Conservation (phyloP, 2,888 invertebrate species). For the Zele albiditarsus region DNA sequence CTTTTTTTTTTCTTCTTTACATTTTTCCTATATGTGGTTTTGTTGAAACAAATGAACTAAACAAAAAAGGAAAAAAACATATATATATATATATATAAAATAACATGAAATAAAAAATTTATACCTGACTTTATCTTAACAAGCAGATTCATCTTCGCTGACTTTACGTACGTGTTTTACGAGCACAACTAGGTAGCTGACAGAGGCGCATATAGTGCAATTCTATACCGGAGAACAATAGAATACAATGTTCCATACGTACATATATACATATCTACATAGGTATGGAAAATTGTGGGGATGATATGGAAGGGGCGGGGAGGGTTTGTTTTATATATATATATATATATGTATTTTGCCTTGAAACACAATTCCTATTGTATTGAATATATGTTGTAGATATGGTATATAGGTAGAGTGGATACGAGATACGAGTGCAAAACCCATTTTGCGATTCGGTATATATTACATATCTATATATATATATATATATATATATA, state of each 20-base stretch:
- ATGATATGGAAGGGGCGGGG: neutral
- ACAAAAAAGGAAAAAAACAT: neutral
- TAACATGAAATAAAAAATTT: neutral
- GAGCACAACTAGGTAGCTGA: slow-evolving; percentile 10
- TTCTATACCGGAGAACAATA: slow-evolving; percentile 12
- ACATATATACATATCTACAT: neutral
- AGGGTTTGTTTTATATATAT: no score
- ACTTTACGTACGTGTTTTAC: slow-evolving; percentile 20
- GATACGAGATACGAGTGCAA: slow-evolving; percentile 1
- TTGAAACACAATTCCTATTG: slow-evolving; percentile 18
- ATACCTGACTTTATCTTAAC: neutral
- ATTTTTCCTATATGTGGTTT: neutral
- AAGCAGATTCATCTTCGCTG: slow-evolving; percentile 8
- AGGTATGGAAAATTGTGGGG: no score
- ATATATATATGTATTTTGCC: neutral
- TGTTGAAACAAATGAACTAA: neutral
- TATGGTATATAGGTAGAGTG: neutral
- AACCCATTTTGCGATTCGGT: slow-evolving; percentile 6
- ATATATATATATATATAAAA: neutral
- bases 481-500: neutral
- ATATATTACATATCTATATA: neutral
- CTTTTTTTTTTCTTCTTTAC: no score
- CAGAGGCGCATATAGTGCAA: slow-evolving; percentile 12
- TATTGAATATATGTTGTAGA: slow-evolving; percentile 5
- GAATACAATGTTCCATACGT: neutral